Evolutionary conservation across 1,140 invertebrate genomes (phyloP).

Genomic region (Himalopsyche phryganea): DNA sequence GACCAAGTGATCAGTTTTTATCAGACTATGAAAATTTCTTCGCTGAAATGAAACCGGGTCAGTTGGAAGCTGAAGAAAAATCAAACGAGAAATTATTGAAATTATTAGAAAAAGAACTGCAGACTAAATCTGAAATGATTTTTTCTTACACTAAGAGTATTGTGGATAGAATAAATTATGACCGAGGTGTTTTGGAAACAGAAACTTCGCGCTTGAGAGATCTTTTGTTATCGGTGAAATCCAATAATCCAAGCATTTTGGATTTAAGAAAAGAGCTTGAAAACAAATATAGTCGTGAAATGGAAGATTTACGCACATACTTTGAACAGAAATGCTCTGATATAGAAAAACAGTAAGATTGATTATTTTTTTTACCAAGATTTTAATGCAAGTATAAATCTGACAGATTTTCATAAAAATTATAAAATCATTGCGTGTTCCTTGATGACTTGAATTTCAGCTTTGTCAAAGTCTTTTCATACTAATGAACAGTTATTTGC

Average conservation of each 20-base stretch:
- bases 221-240: conserved; percentile 49
- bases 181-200: conserved; percentile 44
- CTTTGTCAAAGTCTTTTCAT: no score
- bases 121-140: conserved; percentile 35
- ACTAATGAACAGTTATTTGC: no score
- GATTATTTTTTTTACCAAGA: no score
- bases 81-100: conserved; percentile 13
- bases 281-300: conserved; percentile 63
- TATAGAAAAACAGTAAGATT: conserved; percentile 66
- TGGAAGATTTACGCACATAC: conserved; percentile 72
- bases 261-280: conserved; percentile 56
- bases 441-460: no score
- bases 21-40: conserved; percentile 8
- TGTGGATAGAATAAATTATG: conserved; percentile 34
- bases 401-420: no score
- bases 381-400: no score
- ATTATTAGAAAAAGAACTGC: conserved; percentile 17
- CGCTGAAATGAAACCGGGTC: conserved; percentile 14
- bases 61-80: conserved; percentile 6
- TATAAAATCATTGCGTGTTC: no score
- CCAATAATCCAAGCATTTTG: conserved; percentile 50
- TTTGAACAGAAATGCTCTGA: conserved; percentile 75
- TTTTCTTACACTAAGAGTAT: conserved; percentile 17
- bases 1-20: conserved; percentile 9
- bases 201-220: conserved; percentile 49